Base-by-base conservation (phyloP, 2,888 invertebrate species). In the Uloborus plumipes region DNA sequence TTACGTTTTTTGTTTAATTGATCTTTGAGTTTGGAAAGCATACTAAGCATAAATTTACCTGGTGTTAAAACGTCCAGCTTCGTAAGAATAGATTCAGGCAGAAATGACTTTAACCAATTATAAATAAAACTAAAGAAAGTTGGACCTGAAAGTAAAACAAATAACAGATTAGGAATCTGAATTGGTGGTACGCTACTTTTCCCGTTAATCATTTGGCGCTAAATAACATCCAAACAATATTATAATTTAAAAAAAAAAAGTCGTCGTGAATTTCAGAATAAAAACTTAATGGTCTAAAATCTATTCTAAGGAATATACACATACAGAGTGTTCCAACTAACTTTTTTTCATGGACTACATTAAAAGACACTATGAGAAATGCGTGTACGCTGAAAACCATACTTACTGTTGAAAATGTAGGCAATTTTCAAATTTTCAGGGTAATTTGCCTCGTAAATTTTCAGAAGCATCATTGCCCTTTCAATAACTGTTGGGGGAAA, bases 381-480 rank as follows among this genome's bases (percentile, higher is more conserved):
- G 55, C 55, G 7, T 6, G n/a, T 16, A 2, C 9, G 3, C 11
- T 39, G 11, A 39, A n/a, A 39, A 55, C 6, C 15, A 18, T 55
- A 53, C 69, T 76, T 76, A 82, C 81, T 76, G 66, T 82, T 75
- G 11, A 82, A 51, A 7, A 82, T 18, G 55, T 82, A 82, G 61
- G 71, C 81, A 51, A 51, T n/a, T 72, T 82, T 82, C 26, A 82
- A 71, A 31, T 51, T 71, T 58, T 82, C 81, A 49, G 81, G 81
- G 47, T 71, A 64, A 58, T 82, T 82, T 6, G 65, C 61, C 62
- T 82, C 81, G 39, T 82, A 82, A 31, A 20, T 61, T 67, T 66
- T 82, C 50, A 82, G 50, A 16, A 82, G 26, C 2, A 64, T 66
- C 14, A 61, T 67, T 4, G 81, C 61, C 47, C 66, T 26, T 53